These are phyloP conservation scores for Lasiurus borealis DNA, from an alignment of 2,113 vertebrate species.

Conservation along the genomic window DNA sequence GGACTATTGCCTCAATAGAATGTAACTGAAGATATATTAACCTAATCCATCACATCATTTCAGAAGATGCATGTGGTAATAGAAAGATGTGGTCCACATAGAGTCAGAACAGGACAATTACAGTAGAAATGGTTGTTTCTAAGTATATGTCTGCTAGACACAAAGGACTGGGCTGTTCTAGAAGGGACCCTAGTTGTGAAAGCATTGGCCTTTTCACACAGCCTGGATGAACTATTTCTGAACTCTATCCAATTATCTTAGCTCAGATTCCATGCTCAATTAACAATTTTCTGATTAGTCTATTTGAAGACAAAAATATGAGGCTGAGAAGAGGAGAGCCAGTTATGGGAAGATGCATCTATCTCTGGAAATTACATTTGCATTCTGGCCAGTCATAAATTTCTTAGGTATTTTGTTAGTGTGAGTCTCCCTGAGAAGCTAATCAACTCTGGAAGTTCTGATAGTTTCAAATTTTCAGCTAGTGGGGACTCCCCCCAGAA, in stretches of 20 bases:
- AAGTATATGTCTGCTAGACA: not conserved
- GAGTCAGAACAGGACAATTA: not conserved
- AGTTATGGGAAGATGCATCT: not conserved
- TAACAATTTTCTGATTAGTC: constrained; percentile 7
- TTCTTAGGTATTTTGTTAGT: constrained; percentile 6
- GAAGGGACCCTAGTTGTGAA: not conserved
- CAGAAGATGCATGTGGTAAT: constrained; percentile 9
- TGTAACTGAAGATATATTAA: constrained; percentile 8
- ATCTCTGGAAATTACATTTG: not conserved
- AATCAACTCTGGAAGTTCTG: not conserved
- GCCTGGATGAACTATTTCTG: not conserved
- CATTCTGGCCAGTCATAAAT: not conserved
- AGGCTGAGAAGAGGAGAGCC: not conserved
- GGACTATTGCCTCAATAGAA: not conserved
- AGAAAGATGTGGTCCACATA: not conserved
- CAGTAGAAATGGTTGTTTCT: not conserved
- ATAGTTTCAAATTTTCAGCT: not conserved
- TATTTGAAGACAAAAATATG: not conserved
- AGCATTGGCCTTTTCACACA: not conserved
- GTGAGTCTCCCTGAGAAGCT: not conserved
- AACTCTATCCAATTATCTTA: not conserved
- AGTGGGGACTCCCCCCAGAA: not conserved
- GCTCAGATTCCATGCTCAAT: constrained; percentile 6
- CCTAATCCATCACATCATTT: not conserved
- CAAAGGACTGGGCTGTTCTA: not conserved